phyloP scores from a whole-genome alignment of 2,113 vertebrate genomes.

The Anarhynchus alexandrinus region DNA sequence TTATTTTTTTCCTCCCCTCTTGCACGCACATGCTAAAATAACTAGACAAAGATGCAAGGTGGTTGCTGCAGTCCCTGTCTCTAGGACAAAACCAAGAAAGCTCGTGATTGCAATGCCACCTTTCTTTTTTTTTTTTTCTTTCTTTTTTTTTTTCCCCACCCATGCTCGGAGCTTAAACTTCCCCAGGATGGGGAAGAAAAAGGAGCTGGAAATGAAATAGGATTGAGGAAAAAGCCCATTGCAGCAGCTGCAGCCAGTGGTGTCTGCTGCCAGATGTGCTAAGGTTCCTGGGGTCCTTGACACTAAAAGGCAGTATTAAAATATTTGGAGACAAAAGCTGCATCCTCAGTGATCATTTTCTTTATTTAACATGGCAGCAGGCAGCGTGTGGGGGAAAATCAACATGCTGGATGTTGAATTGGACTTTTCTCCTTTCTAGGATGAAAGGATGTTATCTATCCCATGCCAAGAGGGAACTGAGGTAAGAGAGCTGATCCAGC shows the following conservation, averaged over 20 bases:
- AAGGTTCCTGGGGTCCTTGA: conserved; percentile 66
- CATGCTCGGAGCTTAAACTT: conserved; percentile 72
- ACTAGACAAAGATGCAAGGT: conserved; percentile 72
- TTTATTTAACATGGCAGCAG: conserved; percentile 80
- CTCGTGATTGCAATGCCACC: conserved; percentile 64
- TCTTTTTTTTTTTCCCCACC: background rate
- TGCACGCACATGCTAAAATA: conserved; percentile 64
- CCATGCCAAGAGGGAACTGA: conserved; percentile 65
- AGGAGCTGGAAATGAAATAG: conserved; percentile 67
- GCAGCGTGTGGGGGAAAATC: conserved; percentile 62
- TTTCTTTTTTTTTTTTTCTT: conserved; percentile 6
- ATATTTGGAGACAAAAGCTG: conserved; percentile 77
- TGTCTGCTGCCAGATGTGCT: conserved; percentile 73
- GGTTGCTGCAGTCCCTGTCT: conserved; percentile 68
- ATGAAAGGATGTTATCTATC: conserved; percentile 69
- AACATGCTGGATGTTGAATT: conserved; percentile 63
- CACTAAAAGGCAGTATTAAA: conserved; percentile 70
- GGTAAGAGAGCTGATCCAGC: conserved; percentile 74
- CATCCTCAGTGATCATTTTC: conserved; percentile 74
- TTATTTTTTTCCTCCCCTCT: conserved; percentile 70
- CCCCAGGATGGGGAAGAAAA: conserved; percentile 66
- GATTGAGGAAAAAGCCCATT: conserved; percentile 61
- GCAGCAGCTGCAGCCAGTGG: conserved; percentile 69
- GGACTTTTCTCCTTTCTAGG: conserved; percentile 74
- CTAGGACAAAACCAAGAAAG: conserved; percentile 50